Percentiles rank a stretch among this genome's conserved stretches.
Evolutionary conservation across 2,888 invertebrate species (phyloP).

Genomic region (Ligdia adustata): DNA sequence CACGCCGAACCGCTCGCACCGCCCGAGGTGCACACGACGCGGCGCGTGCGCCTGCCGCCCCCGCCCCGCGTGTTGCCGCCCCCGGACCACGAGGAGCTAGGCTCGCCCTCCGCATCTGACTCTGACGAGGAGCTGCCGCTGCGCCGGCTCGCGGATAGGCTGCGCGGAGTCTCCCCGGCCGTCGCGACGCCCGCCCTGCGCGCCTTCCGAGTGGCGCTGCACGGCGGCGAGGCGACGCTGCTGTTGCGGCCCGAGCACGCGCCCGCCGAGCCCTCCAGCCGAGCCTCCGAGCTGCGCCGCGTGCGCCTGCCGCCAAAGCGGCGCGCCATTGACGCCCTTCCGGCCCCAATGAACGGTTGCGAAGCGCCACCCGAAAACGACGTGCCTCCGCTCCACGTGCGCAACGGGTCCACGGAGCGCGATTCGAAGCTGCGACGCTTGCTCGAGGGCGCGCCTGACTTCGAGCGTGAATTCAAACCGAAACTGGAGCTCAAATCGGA

Average conservation of each 20-base stretch:
- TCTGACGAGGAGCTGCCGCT: conserved; percentile 65
- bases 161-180: conserved; percentile 58
- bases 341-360: too few relatives aligned
- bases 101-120: conserved; percentile 51
- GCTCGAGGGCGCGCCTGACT: conserved; percentile 41
- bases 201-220: conserved; percentile 34
- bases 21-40: conserved; percentile 90
- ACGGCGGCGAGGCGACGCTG: conserved; percentile 63
- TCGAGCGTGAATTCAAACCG: conserved; percentile 11
- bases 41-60: conserved; percentile 52
- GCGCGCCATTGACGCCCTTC: too few relatives aligned
- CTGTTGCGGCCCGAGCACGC: conserved; percentile 66
- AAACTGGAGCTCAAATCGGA: background rate
- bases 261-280: conserved; percentile 39
- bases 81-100: conserved; percentile 36
- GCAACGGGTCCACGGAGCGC: conserved; percentile 29
- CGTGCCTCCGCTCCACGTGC: conserved; percentile 24
- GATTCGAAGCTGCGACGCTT: conserved; percentile 48
- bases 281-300: conserved; percentile 21
- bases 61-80: conserved; percentile 33
- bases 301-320: conserved; percentile 24
- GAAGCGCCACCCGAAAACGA: conserved; percentile 20
- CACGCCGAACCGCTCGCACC: conserved; percentile 90
- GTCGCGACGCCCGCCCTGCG: conserved; percentile 1
- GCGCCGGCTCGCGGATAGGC: conserved; percentile 56